A percentile compares a stretch with the other conserved stretches of the same genome.
Evolutionary conservation across 2,888 invertebrate genomes (phyloP).

Genomic region (Hoplodrina blanda): DNA sequence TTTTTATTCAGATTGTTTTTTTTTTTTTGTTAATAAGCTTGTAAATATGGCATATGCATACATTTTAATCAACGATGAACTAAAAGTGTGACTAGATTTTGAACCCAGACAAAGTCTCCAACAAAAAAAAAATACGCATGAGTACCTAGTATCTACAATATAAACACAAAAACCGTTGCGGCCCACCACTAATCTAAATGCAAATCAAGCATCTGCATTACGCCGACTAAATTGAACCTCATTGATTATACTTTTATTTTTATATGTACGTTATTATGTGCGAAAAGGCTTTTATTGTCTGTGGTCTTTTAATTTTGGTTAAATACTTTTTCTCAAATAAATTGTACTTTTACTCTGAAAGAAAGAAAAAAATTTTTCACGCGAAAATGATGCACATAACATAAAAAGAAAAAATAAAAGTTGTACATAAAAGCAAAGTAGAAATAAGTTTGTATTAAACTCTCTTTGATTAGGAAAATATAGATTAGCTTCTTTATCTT

Average conservation of each 20-base stretch:
- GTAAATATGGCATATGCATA: no score
- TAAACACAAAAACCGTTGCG: slow-evolving; percentile 51
- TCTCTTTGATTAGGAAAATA: neutral
- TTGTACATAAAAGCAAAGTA: no score
- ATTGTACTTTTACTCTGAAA: no score
- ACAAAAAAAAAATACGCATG: neutral
- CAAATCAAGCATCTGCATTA: slow-evolving; percentile 74
- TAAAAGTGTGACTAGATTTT: no score
- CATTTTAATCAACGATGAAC: no score
- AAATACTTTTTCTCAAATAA: no score
- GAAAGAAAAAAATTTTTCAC: no score
- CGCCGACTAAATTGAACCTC: slow-evolving; percentile 68
- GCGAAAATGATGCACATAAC: no score
- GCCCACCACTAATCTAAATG: slow-evolving; percentile 77
- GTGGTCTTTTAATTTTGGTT: neutral
- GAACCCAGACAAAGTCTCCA: neutral
- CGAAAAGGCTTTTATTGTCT: slow-evolving; percentile 8
- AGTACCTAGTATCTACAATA: slow-evolving; percentile 16
- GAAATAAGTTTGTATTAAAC: no score
- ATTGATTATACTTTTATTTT: slow-evolving; percentile 63
- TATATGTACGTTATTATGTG: slow-evolving; percentile 11
- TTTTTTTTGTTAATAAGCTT: no score
- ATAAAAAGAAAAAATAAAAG: no score
- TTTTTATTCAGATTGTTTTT: no score
- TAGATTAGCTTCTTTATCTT: neutral